Base-by-base conservation (phyloP, 2,888 invertebrate species). In the Melitaea athalia region DNA sequence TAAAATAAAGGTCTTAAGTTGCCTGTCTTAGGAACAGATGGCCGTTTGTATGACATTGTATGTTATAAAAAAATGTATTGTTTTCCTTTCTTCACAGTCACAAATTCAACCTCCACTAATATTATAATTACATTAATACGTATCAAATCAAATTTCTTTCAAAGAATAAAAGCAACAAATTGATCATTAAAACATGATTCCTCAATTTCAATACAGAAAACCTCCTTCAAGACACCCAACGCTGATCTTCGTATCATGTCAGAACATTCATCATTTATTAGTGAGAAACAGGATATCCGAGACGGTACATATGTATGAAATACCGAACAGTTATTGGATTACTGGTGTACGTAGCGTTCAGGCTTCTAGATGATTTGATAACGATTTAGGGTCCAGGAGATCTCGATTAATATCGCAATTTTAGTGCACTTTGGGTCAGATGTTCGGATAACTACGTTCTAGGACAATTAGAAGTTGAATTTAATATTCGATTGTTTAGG, bases 281-380 rank as follows among this genome's bases (percentile, higher is more conserved):
- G 14, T 42, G 15, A 15, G 57, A 15, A 57, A 57, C 57, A 38
- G 38, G 57, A 57, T 57, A 57, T 57, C 38, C 38, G 15, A 42
- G 15, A 8, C 14, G 53, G 15, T 67, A 67, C 53, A 55, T 49
- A 24, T 52, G 62, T 49, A 38, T 31, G 61, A 47, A 38, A 57
- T 62, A 62, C 55, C 53, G 42, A 24, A 10, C 33, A 55, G 55
- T 62, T 55, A 67, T 67, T 57, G 49, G 61, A 42, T 67, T 67
- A 61, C 49, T 3, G 38, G 38, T 67, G n/a, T 53, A 55, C 61
- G 55, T 45, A 52, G 3, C 57, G 15, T 43, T 60, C 43, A 24
- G 62, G 55, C 49, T 24, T 47, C 67, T 38, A 53, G 67, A 67
- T 67, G 67, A 67, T 67, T 67, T 67, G 61, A 67, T 67, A 67